Conservation (phyloP, 1,140 invertebrate species). For the Temnothorax nylanderi region DNA sequence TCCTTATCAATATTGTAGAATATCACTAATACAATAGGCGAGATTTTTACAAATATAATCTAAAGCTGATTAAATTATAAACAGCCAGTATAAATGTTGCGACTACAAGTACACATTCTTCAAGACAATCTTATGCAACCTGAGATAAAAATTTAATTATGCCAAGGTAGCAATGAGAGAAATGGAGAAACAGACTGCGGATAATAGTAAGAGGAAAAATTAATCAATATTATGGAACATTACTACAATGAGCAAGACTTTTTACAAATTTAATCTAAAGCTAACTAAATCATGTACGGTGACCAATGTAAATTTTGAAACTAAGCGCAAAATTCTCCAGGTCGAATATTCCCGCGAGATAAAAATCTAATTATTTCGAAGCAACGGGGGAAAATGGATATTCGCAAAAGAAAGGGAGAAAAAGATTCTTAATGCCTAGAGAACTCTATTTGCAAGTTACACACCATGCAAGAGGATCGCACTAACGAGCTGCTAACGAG, state of each 20-base stretch:
- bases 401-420: not conserved
- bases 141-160: not conserved
- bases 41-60: not conserved
- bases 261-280: not conserved
- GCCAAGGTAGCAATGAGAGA: not conserved
- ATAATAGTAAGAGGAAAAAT: not conserved
- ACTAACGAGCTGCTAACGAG: constrained; percentile 8
- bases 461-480: constrained; percentile 30
- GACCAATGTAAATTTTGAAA: not conserved
- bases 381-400: not conserved
- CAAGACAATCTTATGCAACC: not conserved
- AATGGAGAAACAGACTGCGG: not conserved
- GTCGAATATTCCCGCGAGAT: not conserved
- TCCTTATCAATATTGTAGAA: not conserved
- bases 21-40: not conserved
- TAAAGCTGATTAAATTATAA: not conserved
- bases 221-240: not conserved
- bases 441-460: constrained; percentile 19
- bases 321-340: not conserved
- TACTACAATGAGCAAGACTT: not conserved
- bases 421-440: not conserved
- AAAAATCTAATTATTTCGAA: not conserved
- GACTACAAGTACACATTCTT: not conserved
- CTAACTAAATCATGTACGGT: not conserved
- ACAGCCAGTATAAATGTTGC: not conserved